Conservation (phyloP, 2,888 invertebrate genomes). For the Campoplex nolae region DNA sequence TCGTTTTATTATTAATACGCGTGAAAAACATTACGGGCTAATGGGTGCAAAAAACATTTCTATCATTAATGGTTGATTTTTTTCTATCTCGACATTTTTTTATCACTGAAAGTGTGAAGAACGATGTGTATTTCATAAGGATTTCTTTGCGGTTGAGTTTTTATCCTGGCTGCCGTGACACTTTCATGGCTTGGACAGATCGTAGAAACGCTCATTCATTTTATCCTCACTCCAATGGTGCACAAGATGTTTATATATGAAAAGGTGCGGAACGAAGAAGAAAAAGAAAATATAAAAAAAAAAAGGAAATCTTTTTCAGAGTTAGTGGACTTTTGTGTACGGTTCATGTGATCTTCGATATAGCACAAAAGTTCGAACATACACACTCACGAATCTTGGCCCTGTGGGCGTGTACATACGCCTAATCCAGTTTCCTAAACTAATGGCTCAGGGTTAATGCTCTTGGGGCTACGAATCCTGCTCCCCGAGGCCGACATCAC, state of each 20-base stretch:
- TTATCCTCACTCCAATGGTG: background rate
- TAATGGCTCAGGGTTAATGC: conserved; percentile 58
- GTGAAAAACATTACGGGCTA: background rate
- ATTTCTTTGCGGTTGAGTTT: conserved; percentile 39
- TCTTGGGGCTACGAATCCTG: conserved; percentile 48
- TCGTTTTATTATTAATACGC: background rate
- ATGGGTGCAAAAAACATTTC: conserved; percentile 20
- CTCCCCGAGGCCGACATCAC: conserved; percentile 33
- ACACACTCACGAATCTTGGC: conserved; percentile 10
- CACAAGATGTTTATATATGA: conserved; percentile 8
- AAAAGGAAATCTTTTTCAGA: conserved; percentile 24
- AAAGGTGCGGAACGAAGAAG: background rate
- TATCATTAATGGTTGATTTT: conserved; percentile 13
- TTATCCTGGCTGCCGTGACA: conserved; percentile 34
- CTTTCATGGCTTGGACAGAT: conserved; percentile 50
- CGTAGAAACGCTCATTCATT: conserved; percentile 37
- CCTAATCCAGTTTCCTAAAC: conserved; percentile 60
- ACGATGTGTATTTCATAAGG: conserved; percentile 58
- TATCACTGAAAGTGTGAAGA: conserved; percentile 14
- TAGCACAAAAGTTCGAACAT: conserved; percentile 9
- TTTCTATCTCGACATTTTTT: conserved; percentile 22
- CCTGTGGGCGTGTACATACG: conserved; percentile 42
- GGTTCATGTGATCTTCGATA: conserved; percentile 18
- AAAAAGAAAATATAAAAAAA: background rate
- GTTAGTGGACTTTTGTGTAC: conserved; percentile 37